A percentile compares a stretch with the other conserved stretches of the same genome.
Evolutionary conservation across 2,888 invertebrate genomes (phyloP).

Genomic region (Andrena fulva): DNA sequence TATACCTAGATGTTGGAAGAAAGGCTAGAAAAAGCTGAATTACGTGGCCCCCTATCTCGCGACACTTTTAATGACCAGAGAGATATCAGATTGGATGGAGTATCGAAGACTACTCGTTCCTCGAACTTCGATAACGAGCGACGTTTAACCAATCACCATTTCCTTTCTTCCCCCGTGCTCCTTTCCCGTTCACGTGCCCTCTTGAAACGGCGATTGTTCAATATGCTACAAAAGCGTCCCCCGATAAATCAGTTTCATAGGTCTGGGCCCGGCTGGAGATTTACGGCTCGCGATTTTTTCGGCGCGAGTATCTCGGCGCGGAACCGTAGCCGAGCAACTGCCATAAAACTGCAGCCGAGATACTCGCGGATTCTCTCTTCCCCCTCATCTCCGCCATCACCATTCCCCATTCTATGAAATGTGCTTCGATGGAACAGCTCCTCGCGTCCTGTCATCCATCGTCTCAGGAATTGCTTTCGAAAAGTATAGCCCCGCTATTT

Average conservation of each 20-base stretch:
- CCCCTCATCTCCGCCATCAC: not conserved
- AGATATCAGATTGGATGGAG: not conserved
- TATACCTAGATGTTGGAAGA: too few species aligned
- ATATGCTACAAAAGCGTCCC: constrained; percentile 1
- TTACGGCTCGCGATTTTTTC: constrained; percentile 6
- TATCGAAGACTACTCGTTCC: not conserved
- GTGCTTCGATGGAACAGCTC: too few species aligned
- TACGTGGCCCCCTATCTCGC: not conserved
- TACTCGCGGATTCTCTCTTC: not conserved
- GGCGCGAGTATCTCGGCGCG: constrained; percentile 4
- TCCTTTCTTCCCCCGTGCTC: not conserved
- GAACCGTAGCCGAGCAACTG: not conserved
- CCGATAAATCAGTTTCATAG: constrained; percentile 13
- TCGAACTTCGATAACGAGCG: constrained; percentile 2
- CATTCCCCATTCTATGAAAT: not conserved
- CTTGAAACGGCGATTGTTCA: not conserved
- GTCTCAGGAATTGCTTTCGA: not conserved
- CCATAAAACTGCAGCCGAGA: not conserved
- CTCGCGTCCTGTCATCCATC: not conserved
- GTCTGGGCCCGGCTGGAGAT: not conserved
- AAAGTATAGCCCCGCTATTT: not conserved
- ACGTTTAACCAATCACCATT: constrained; percentile 1
- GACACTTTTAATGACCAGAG: not conserved
- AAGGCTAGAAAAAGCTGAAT: too few species aligned
- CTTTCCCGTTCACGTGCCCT: not conserved